phyloP scores from a whole-genome alignment of 2,888 invertebrate genomes.

The Netelia fuscicornis region DNA sequence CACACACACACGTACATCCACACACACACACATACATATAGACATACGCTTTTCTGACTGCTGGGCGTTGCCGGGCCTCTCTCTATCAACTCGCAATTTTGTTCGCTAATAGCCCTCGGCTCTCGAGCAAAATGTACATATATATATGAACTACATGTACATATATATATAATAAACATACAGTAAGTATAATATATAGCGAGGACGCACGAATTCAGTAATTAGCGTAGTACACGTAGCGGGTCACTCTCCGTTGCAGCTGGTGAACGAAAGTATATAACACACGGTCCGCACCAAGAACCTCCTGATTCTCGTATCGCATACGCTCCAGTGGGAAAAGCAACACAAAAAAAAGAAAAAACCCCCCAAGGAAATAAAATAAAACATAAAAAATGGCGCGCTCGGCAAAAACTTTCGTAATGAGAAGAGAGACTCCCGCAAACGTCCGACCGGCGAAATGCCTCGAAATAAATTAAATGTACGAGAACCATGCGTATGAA shows the following conservation, averaged over 20 bases:
- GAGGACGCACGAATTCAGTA: constrained; percentile 45
- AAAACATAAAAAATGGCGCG: not conserved
- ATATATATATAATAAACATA: constrained; percentile 22
- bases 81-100: constrained; percentile 66
- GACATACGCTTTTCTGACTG: constrained; percentile 24
- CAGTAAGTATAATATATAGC: constrained; percentile 10
- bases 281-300: constrained; percentile 42
- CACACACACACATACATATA: not conserved
- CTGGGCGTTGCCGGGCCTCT: constrained; percentile 64
- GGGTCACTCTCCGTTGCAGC: constrained; percentile 42
- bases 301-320: constrained; percentile 50
- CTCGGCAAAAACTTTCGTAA: constrained; percentile 50
- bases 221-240: constrained; percentile 57
- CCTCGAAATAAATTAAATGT: constrained; percentile 36
- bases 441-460: not conserved
- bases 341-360: not conserved
- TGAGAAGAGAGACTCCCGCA: not conserved
- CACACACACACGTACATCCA: not conserved
- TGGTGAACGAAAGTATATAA: constrained; percentile 55
- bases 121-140: constrained; percentile 9
- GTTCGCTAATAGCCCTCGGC: constrained; percentile 61
- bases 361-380: not conserved
- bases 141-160: not conserved
- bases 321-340: not conserved
- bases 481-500: constrained; percentile 27